A percentile compares a stretch with the other conserved stretches of the same genome.
Evolutionary conservation across 2,113 vertebrate species (phyloP).

Genomic region (Oreochromis aureus): DNA sequence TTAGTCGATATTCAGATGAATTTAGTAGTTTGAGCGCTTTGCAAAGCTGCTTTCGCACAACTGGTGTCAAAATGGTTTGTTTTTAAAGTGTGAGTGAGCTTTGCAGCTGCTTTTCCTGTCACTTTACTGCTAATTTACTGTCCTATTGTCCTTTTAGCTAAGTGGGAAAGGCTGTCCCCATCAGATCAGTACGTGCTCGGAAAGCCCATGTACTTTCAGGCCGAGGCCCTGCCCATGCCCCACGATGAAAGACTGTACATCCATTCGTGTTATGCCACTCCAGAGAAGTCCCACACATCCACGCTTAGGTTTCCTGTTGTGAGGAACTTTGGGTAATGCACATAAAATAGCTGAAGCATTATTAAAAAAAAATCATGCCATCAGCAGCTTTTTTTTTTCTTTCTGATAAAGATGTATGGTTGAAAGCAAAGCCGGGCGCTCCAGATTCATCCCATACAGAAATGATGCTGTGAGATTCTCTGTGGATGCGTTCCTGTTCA

Average conservation of each 20-base stretch:
- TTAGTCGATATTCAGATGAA: rapidly evolving
- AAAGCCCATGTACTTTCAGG: conserved; percentile 66
- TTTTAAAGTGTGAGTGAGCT: not conserved
- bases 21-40: rapidly evolving
- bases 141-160: conserved; percentile 22
- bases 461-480: conserved; percentile 57
- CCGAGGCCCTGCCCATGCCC: conserved; percentile 1
- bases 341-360: rapidly evolving
- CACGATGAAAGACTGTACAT: conserved; percentile 54
- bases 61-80: not conserved
- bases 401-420: conserved; percentile 57
- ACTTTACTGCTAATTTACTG: not conserved
- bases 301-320: conserved; percentile 50
- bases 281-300: conserved; percentile 26
- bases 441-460: conserved; percentile 54
- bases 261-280: conserved; percentile 56
- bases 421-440: conserved; percentile 47
- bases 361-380: rapidly evolving
- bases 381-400: not conserved
- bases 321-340: conserved; percentile 65
- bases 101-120: not conserved
- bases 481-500: conserved; percentile 65
- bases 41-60: not conserved
- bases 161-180: conserved; percentile 51
- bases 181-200: conserved; percentile 39